Percentiles rank a stretch among this genome's conserved stretches.
These are phyloP conservation scores for Caenorhabditis japonica DNA, from an alignment of 2,888 invertebrate species.

Conservation along the genomic window DNA sequence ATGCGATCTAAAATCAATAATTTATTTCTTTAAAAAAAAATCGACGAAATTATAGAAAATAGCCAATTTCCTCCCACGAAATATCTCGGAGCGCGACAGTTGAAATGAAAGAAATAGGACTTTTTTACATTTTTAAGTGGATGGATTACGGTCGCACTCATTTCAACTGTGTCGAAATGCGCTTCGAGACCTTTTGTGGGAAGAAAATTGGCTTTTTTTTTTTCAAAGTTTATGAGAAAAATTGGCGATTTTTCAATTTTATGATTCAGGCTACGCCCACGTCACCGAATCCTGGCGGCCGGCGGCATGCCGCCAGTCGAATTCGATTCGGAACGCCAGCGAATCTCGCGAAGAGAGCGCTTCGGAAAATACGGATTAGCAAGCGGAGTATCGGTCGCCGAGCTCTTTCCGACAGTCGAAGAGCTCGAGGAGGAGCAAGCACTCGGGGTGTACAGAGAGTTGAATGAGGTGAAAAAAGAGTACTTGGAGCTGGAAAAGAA, in stretches of 20 bases:
- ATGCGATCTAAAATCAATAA: too few relatives aligned
- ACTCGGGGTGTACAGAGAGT: conserved; percentile 64
- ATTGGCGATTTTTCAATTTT: not conserved
- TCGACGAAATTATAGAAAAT: too few relatives aligned
- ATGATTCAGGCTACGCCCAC: conserved; percentile 65
- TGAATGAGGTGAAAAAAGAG: conserved; percentile 59
- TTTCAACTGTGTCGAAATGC: too few relatives aligned
- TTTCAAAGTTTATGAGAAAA: not conserved
- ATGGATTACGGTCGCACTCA: too few relatives aligned
- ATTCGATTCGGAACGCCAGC: conserved; percentile 68
- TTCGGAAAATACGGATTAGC: conserved; percentile 71
- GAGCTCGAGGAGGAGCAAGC: conserved; percentile 71
- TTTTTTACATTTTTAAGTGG: too few relatives aligned
- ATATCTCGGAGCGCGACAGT: too few relatives aligned
- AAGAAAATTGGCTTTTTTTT: too few relatives aligned
- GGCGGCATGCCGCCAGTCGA: conserved; percentile 73
- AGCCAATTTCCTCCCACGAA: too few relatives aligned
- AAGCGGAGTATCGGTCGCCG: conserved; percentile 67
- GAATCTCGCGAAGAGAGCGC: conserved; percentile 56
- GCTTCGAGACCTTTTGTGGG: too few relatives aligned
- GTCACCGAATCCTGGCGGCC: conserved; percentile 65
- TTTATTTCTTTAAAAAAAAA: too few relatives aligned
- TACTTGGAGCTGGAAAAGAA: conserved; percentile 36
- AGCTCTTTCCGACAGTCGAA: conserved; percentile 73
- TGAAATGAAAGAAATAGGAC: too few relatives aligned